These are phyloP conservation scores for Tapera naevia DNA, from an alignment of 2,797 vertebrate genomes.

Conservation along the genomic window DNA sequence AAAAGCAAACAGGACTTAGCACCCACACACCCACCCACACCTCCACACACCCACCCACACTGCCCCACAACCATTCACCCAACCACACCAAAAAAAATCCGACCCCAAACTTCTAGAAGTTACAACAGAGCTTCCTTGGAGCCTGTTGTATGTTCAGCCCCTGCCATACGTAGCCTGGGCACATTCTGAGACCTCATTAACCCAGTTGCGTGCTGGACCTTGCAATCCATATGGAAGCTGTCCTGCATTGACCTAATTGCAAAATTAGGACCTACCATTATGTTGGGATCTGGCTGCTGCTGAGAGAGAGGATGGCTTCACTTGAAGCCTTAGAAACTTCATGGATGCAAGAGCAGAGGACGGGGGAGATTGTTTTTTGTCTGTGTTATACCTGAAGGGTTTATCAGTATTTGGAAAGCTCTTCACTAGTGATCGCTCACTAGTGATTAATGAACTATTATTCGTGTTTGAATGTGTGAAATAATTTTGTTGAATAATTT, in stretches of 20 bases:
- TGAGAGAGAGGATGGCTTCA: not conserved
- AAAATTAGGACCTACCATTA: too few relatives aligned
- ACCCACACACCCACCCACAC: not conserved
- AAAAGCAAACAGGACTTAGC: not conserved
- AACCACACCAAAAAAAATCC: too few relatives aligned
- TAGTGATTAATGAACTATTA: not conserved
- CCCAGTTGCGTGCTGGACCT: not conserved
- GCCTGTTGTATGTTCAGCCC: not conserved
- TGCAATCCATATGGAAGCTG: not conserved
- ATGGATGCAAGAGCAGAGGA: not conserved
- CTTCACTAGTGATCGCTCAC: too few relatives aligned
- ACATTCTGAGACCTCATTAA: not conserved
- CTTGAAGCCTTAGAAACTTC: not conserved
- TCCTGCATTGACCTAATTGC: not conserved
- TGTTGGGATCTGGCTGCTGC: not conserved
- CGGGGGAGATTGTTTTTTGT: not conserved
- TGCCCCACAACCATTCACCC: too few relatives aligned
- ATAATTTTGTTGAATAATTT: not conserved
- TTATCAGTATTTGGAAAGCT: not conserved
- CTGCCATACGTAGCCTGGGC: not conserved
- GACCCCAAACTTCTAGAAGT: not conserved
- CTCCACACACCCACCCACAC: too few relatives aligned
- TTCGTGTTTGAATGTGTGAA: not conserved
- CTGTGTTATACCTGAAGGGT: not conserved
- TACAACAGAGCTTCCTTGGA: not conserved